These are phyloP conservation scores for Equus quagga DNA, from an alignment of 2,113 vertebrate genomes.

Conservation along the genomic window DNA sequence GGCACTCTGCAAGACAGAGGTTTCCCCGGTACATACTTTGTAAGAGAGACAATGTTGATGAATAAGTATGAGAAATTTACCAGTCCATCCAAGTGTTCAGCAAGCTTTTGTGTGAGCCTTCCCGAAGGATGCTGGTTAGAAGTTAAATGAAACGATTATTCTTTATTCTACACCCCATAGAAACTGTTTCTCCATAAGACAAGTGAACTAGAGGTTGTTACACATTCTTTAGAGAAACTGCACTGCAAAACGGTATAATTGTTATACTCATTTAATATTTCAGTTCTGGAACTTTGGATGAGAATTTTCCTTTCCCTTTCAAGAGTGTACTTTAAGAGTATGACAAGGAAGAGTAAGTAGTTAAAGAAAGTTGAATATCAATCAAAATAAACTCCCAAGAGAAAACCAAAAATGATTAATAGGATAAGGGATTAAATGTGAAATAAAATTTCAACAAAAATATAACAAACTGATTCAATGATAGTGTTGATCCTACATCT, in stretches of 20 bases:
- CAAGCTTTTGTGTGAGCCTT: background rate
- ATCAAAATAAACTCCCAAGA: conserved; percentile 22
- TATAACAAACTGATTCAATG: background rate
- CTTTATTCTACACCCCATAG: background rate
- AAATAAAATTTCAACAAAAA: background rate
- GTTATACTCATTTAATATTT: conserved; percentile 51
- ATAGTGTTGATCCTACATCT: background rate
- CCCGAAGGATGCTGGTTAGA: conserved; percentile 25
- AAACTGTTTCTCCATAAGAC: conserved; percentile 43
- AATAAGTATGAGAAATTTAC: conserved; percentile 50
- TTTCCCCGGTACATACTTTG: conserved; percentile 1
- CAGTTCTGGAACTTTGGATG: conserved; percentile 49
- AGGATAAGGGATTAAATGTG: background rate
- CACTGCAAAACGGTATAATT: background rate
- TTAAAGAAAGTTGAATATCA: conserved; percentile 20
- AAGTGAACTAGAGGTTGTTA: background rate
- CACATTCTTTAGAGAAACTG: conserved; percentile 38
- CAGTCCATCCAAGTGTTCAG: conserved; percentile 25
- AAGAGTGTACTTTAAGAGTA: conserved; percentile 16
- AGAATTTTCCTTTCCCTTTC: conserved; percentile 17
- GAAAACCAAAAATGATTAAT: conserved; percentile 23
- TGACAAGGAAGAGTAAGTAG: conserved; percentile 20
- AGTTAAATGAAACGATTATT: conserved; percentile 39
- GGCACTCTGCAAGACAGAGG: background rate
- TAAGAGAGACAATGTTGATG: conserved; percentile 12